These are phyloP conservation scores for Temnothorax ravouxi DNA, from an alignment of 2,888 invertebrate species.

Conservation along the genomic window DNA sequence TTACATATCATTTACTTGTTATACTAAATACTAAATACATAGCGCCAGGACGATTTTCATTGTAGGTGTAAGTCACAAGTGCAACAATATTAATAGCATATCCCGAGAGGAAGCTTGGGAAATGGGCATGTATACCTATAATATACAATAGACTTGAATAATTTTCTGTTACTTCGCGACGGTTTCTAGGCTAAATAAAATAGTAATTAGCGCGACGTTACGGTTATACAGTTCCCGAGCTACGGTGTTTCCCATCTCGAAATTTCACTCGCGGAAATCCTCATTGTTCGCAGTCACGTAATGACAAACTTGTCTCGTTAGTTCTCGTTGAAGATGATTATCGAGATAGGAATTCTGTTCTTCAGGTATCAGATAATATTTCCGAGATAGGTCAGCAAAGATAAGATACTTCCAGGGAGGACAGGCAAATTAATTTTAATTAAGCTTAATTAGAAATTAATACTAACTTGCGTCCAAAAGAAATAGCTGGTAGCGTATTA, in stretches of 20 bases:
- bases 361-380: background rate
- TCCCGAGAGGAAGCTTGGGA: constrained; percentile 22
- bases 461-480: background rate
- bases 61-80: background rate
- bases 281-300: constrained; percentile 18
- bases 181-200: constrained; percentile 43
- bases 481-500: background rate
- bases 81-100: constrained; percentile 20
- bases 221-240: constrained; percentile 5
- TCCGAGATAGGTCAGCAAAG: background rate
- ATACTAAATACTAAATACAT: background rate
- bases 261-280: constrained; percentile 25
- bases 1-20: background rate
- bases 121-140: background rate
- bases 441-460: background rate
- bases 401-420: background rate
- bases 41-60: background rate
- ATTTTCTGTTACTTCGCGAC: background rate
- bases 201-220: constrained; percentile 31
- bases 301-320: constrained; percentile 29
- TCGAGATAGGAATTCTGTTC: constrained; percentile 5
- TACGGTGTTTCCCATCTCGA: constrained; percentile 27
- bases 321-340: constrained; percentile 19
- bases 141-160: constrained; percentile 21
- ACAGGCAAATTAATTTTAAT: constrained; percentile 22